These are phyloP conservation scores for Zelleria hepariella DNA, from an alignment of 2,888 invertebrate genomes.

Conservation along the genomic window DNA sequence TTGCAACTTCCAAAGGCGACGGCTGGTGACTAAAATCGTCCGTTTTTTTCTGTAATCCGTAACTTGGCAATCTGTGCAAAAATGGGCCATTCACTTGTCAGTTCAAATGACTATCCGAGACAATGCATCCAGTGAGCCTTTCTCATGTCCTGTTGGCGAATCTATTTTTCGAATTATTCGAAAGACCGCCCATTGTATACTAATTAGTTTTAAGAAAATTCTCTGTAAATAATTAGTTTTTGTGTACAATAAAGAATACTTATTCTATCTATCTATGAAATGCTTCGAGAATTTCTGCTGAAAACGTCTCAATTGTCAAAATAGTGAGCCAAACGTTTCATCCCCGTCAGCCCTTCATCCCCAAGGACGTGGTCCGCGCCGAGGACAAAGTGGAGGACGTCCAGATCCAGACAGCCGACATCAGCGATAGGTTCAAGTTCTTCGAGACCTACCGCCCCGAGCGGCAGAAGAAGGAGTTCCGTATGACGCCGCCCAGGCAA, in stretches of 20 bases:
- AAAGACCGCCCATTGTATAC: too few species aligned
- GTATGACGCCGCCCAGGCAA: conserved; percentile 91
- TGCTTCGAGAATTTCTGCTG: background rate
- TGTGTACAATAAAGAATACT: too few species aligned
- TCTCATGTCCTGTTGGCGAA: too few species aligned
- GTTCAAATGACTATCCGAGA: too few species aligned
- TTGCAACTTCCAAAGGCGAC: too few species aligned
- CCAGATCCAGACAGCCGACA: conserved; percentile 84
- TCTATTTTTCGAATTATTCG: background rate
- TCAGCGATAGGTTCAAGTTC: conserved; percentile 90
- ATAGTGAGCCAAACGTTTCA: background rate
- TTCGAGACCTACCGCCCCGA: conserved; percentile 89
- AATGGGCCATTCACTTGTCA: too few species aligned
- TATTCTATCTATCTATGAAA: background rate
- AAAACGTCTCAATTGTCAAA: background rate
- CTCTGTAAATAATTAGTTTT: too few species aligned
- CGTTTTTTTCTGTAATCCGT: too few species aligned
- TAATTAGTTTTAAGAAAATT: too few species aligned
- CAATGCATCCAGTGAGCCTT: too few species aligned
- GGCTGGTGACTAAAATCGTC: too few species aligned
- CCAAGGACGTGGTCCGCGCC: conserved; percentile 81
- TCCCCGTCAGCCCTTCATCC: conserved; percentile 53
- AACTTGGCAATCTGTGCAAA: too few species aligned
- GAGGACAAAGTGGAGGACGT: conserved; percentile 83
- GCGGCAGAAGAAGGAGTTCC: conserved; percentile 79